phyloP scores from a whole-genome alignment of 2,797 vertebrate genomes.

The Meda fulgida region DNA sequence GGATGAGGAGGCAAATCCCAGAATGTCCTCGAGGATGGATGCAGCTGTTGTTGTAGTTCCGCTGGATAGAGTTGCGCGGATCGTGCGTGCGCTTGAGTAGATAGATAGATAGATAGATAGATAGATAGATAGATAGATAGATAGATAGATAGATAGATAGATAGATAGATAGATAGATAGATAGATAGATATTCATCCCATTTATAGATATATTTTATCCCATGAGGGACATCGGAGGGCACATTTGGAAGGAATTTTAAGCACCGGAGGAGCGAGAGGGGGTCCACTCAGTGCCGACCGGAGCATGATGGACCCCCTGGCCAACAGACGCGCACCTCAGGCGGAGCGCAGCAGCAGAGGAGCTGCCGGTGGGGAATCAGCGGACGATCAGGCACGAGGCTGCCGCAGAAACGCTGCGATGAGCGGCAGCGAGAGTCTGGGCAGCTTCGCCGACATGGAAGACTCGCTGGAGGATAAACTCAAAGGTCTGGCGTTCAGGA shows the following conservation, averaged over 20 bases:
- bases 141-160: background rate
- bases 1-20: slow-evolving; percentile 76
- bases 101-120: background rate
- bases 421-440: slow-evolving; percentile 73
- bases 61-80: slow-evolving; percentile 51
- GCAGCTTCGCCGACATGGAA: slow-evolving; percentile 81
- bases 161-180: slow-evolving; percentile 1
- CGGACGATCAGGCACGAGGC: slow-evolving; percentile 67
- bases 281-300: slow-evolving; percentile 64
- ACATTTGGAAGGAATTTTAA: slow-evolving; percentile 30
- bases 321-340: slow-evolving; percentile 63
- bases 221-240: slow-evolving; percentile 9
- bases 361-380: slow-evolving; percentile 61
- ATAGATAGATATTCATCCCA: background rate
- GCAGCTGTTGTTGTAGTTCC: slow-evolving; percentile 48
- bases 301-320: slow-evolving; percentile 80
- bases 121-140: slow-evolving; percentile 24
- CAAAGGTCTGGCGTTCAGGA: slow-evolving; percentile 91
- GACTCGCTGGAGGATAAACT: slow-evolving; percentile 92
- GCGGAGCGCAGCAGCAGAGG: slow-evolving; percentile 56
- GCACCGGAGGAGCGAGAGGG: slow-evolving; percentile 46
- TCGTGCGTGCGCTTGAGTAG: slow-evolving; percentile 38
- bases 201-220: background rate
- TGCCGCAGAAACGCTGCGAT: slow-evolving; percentile 73
- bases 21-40: slow-evolving; percentile 70